Evolutionary conservation across 2,888 invertebrate genomes (phyloP).

Genomic region (Bellardia pandia): DNA sequence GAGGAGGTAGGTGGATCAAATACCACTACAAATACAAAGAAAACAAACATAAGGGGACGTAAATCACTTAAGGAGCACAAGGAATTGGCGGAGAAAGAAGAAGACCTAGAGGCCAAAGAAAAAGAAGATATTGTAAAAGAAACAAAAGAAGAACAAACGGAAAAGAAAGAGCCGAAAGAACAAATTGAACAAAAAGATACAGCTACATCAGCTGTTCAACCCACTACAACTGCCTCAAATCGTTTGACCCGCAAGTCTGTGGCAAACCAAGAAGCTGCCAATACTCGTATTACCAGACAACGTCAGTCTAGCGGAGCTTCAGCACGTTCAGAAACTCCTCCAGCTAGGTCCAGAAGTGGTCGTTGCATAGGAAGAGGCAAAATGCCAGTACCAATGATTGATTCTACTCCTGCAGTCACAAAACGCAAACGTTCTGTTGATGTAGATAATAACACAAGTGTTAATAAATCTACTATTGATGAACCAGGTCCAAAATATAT

Average conservation of each 20-base stretch:
- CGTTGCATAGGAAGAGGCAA: conserved; percentile 72
- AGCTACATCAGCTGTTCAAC: conserved; percentile 58
- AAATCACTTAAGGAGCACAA: conserved; percentile 78
- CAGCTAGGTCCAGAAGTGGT: conserved; percentile 66
- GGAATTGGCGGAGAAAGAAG: conserved; percentile 75
- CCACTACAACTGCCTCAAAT: conserved; percentile 74
- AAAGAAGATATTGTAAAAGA: conserved; percentile 45
- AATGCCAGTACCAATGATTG: conserved; percentile 74
- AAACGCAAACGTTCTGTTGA: conserved; percentile 80
- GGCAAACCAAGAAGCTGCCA: conserved; percentile 79
- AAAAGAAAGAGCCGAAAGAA: conserved; percentile 60
- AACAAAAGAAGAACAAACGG: conserved; percentile 28
- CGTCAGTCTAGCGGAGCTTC: conserved; percentile 73
- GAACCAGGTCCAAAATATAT: conserved; percentile 77
- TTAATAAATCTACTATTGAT: conserved; percentile 57
- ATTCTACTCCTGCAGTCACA: conserved; percentile 58
- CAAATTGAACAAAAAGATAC: conserved; percentile 62
- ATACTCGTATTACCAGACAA: conserved; percentile 81
- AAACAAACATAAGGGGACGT: conserved; percentile 77
- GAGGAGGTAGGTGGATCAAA: conserved; percentile 69
- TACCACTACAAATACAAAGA: conserved; percentile 17
- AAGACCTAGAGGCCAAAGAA: conserved; percentile 60
- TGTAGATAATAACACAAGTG: conserved; percentile 69
- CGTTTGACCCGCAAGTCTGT: conserved; percentile 82
- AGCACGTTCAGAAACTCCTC: conserved; percentile 76